Evolutionary conservation across 2,113 vertebrate genomes (phyloP).

Genomic region (Argyrosomus japonicus): DNA sequence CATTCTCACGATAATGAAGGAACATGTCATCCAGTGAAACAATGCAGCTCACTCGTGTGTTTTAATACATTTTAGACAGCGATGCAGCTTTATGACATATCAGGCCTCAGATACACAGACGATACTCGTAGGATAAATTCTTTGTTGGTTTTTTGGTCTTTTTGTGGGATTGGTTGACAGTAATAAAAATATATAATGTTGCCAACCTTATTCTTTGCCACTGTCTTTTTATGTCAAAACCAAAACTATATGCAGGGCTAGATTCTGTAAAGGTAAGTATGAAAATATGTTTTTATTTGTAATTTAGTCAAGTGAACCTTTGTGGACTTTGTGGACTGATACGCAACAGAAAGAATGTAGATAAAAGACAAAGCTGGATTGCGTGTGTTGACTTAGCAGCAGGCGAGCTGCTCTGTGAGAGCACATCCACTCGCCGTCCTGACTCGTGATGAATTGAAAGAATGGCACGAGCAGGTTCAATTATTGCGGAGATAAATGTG

Average conservation of each 20-base stretch:
- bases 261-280: no score
- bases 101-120: not conserved
- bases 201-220: not conserved
- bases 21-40: no score
- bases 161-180: not conserved
- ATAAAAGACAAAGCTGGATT: conserved; percentile 7
- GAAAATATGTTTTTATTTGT: not conserved
- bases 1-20: no score
- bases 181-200: not conserved
- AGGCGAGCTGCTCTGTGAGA: conserved; percentile 34
- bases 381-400: conserved; percentile 33
- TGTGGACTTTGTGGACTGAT: not conserved
- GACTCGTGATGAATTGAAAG: conserved; percentile 59
- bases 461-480: conserved; percentile 50
- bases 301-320: conserved; percentile 5
- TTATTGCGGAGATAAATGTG: conserved; percentile 70
- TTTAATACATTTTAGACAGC: no score
- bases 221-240: no score
- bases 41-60: no score
- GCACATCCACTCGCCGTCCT: conserved; percentile 53
- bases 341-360: not conserved
- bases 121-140: not conserved
- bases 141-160: not conserved
- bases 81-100: not conserved
- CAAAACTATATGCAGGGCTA: no score